Evolutionary conservation across 2,888 invertebrate genomes (phyloP).

Genomic region (Pecten maximus): DNA sequence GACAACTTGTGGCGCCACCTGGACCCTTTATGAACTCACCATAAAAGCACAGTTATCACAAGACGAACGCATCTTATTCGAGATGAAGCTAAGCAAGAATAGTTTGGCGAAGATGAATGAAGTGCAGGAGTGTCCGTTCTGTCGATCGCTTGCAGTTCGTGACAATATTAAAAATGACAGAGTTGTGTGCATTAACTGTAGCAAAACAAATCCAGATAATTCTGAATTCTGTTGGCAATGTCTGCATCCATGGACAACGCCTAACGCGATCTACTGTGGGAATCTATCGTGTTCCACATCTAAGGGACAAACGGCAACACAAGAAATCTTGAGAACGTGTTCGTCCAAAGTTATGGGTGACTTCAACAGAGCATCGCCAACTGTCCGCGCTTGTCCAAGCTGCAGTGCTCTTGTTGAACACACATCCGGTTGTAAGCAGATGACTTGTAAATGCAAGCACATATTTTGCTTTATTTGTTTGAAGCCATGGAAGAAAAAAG

Average conservation of each 20-base stretch:
- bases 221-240: neutral
- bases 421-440: conserved; percentile 26
- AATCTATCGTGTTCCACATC: conserved; percentile 2
- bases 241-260: neutral
- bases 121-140: conserved; percentile 22
- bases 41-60: conserved; percentile 11
- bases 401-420: conserved; percentile 33
- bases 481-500: neutral
- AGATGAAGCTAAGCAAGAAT: conserved; percentile 35
- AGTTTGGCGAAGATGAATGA: neutral
- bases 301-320: neutral
- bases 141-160: neutral
- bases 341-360: neutral
- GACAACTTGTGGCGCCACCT: conserved; percentile 15
- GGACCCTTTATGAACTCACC: neutral
- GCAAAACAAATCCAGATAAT: neutral
- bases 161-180: neutral
- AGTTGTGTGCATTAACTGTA: neutral
- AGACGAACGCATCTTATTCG: conserved; percentile 30
- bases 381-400: conserved; percentile 21
- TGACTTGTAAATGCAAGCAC: conserved; percentile 35
- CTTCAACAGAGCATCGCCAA: neutral
- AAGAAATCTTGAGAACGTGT: conserved; percentile 26
- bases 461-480: conserved; percentile 35
- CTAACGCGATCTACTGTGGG: neutral